Conservation (phyloP, 2,888 invertebrate species). For the Drosophila robusta region DNA sequence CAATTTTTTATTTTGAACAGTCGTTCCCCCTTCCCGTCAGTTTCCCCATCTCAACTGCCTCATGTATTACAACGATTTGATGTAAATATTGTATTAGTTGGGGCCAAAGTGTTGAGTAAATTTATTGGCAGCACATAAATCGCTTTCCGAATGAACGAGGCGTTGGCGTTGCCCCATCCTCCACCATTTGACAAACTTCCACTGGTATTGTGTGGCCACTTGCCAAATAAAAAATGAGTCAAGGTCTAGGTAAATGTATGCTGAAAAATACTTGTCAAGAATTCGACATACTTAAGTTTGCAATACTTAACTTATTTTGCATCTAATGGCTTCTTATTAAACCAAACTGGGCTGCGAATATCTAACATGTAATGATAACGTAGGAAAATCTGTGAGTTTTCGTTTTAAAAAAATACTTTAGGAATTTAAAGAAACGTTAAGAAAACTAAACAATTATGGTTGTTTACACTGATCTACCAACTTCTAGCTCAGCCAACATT, state of each 20-base stretch:
- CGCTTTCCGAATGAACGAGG: constrained; percentile 53
- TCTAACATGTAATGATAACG: too few species aligned
- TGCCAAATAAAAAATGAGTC: constrained; percentile 24
- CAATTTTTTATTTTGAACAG: constrained; percentile 62
- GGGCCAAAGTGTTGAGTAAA: constrained; percentile 77
- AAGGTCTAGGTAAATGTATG: constrained; percentile 27
- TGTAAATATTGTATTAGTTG: constrained; percentile 79
- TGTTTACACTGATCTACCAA: too few species aligned
- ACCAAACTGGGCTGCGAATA: too few species aligned
- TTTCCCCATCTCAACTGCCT: not conserved
- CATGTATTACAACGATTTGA: constrained; percentile 68
- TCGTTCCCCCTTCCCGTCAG: not conserved
- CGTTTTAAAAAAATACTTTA: too few species aligned
- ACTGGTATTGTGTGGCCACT: constrained; percentile 17
- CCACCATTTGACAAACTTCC: constrained; percentile 21
- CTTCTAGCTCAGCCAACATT: not conserved
- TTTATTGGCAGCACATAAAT: constrained; percentile 77
- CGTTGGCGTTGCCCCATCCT: constrained; percentile 21
- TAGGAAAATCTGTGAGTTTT: too few species aligned
- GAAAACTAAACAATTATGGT: too few species aligned
- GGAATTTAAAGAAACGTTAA: too few species aligned
- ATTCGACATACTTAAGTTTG: not conserved
- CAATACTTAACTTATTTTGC: not conserved
- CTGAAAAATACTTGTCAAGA: not conserved
- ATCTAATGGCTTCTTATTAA: too few species aligned